A percentile compares a stretch with the other conserved stretches of the same genome.
These are phyloP conservation scores for Rhyacichthys aspro DNA, from an alignment of 2,797 vertebrate genomes.

Conservation along the genomic window DNA sequence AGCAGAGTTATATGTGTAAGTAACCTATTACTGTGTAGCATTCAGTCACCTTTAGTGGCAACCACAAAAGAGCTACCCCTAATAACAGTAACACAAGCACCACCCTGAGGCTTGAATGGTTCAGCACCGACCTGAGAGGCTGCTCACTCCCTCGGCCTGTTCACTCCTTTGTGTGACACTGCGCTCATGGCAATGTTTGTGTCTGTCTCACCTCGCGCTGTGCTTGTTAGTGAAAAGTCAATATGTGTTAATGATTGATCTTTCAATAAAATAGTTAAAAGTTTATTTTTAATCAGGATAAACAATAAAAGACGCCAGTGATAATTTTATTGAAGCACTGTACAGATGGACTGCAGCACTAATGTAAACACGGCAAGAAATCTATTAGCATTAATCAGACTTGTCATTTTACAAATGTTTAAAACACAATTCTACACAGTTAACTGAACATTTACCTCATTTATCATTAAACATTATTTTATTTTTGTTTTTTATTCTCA, in stretches of 20 bases:
- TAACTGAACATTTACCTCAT: no score
- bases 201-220: conserved; percentile 2
- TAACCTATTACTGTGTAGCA: conserved; percentile 50
- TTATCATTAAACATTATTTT: no score
- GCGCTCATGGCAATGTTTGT: conserved; percentile 7
- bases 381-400: no score
- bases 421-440: no score
- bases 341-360: no score
- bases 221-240: conserved; percentile 1
- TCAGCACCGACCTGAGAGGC: conserved; percentile 34
- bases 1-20: conserved; percentile 97
- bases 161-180: conserved; percentile 47
- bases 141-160: conserved; percentile 64
- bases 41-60: conserved; percentile 25
- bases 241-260: neutral
- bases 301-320: no score
- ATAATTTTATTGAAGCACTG: no score
- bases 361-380: no score
- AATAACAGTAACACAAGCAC: conserved; percentile 39
- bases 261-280: neutral
- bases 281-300: neutral
- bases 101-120: conserved; percentile 14
- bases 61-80: conserved; percentile 12
- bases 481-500: no score
- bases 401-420: no score